These are phyloP conservation scores for Tachina fera DNA, from an alignment of 2,888 invertebrate genomes.

Conservation along the genomic window DNA sequence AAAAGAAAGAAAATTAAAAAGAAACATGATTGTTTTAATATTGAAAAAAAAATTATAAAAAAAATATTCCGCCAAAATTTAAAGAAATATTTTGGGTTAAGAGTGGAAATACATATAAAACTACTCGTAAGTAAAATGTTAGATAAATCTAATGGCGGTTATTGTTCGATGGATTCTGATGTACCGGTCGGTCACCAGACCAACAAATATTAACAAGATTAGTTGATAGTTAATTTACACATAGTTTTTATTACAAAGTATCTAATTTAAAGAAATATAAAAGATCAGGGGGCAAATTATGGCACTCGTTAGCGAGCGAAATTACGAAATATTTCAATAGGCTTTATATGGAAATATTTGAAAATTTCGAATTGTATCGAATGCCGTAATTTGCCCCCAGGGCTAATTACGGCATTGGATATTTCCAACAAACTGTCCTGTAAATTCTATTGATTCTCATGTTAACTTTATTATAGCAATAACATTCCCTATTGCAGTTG, in stretches of 20 bases:
- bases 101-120: slow-evolving; percentile 13
- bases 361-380: too few relatives aligned
- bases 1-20: slow-evolving; percentile 44
- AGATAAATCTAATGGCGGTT: slow-evolving; percentile 77
- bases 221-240: slow-evolving; percentile 27
- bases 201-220: slow-evolving; percentile 79
- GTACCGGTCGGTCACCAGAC: slow-evolving; percentile 80
- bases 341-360: too few relatives aligned
- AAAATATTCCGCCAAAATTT: slow-evolving; percentile 13
- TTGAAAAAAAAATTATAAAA: slow-evolving; percentile 41
- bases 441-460: background rate
- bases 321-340: too few relatives aligned
- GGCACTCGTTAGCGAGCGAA: too few relatives aligned
- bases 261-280: background rate
- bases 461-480: too few relatives aligned
- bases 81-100: background rate
- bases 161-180: slow-evolving; percentile 80
- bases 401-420: background rate
- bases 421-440: background rate
- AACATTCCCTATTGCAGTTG: too few relatives aligned
- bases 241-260: too few relatives aligned
- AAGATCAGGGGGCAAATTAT: too few relatives aligned
- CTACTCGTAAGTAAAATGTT: slow-evolving; percentile 77
- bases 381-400: too few relatives aligned
- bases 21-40: slow-evolving; percentile 49